phyloP scores from a whole-genome alignment of 2,797 vertebrate species.

The Poeciliopsis paucimaculata region DNA sequence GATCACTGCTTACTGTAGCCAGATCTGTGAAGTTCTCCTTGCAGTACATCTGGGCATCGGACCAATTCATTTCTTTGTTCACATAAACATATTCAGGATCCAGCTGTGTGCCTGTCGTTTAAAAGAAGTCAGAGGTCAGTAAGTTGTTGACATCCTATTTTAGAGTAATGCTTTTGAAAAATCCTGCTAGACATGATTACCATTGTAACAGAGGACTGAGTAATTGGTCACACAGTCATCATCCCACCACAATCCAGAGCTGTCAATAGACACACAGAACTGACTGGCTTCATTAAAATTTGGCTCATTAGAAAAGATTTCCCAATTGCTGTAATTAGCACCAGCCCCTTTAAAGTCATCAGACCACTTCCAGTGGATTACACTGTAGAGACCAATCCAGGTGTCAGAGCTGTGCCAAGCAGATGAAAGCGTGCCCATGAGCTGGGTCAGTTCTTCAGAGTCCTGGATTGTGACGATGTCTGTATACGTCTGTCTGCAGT shows the following conservation, averaged over 20 bases:
- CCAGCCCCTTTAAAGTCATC: neutral
- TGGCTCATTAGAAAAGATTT: neutral
- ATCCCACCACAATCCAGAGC: neutral
- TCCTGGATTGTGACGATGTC: slow-evolving; percentile 6
- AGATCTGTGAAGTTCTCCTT: slow-evolving; percentile 4
- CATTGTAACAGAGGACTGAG: neutral
- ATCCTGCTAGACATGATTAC: neutral
- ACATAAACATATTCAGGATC: slow-evolving; percentile 12
- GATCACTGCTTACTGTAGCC: neutral
- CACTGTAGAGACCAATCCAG: slow-evolving; percentile 22
- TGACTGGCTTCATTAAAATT: neutral
- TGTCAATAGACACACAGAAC: neutral
- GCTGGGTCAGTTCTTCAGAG: neutral
- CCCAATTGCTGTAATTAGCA: neutral
- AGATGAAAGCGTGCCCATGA: neutral
- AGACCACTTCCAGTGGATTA: slow-evolving; percentile 5
- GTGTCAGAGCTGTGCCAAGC: neutral
- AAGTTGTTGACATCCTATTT: too few relatives aligned
- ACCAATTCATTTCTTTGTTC: neutral
- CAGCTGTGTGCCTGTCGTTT: slow-evolving; percentile 15
- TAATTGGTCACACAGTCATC: fast-evolving
- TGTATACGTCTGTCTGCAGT: neutral
- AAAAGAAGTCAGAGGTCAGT: too few relatives aligned
- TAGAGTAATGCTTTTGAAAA: neutral
- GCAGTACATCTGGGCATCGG: slow-evolving; percentile 25